Percentiles rank a stretch among this genome's conserved stretches.
phyloP scores from a whole-genome alignment of 2,113 vertebrate genomes.

The Pachypanchax playfairii region DNA sequence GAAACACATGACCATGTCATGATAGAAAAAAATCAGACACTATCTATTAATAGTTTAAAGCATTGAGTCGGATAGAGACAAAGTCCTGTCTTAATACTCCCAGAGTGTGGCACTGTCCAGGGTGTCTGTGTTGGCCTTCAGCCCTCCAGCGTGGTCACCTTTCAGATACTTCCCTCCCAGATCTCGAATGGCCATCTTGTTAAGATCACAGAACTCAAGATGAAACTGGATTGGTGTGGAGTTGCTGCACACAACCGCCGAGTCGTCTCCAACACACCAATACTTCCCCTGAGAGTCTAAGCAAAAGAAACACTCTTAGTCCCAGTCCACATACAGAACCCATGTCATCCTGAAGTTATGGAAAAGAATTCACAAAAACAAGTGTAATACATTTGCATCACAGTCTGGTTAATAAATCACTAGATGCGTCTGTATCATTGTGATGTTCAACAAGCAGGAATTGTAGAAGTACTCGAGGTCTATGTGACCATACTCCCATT shows the following conservation, averaged over 20 bases:
- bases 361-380: no score
- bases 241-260: constrained; percentile 87
- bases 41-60: constrained; percentile 48
- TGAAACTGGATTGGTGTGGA: constrained; percentile 87
- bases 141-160: constrained; percentile 93
- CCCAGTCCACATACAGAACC: background rate
- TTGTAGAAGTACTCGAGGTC: no score
- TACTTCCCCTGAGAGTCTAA: constrained; percentile 92
- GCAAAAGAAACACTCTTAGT: constrained; percentile 27
- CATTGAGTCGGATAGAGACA: constrained; percentile 14
- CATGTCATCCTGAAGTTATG: background rate
- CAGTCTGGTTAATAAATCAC: no score
- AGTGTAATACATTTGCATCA: no score
- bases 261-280: constrained; percentile 89
- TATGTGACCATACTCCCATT: background rate
- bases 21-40: constrained; percentile 6
- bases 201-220: constrained; percentile 94
- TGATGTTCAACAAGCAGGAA: no score
- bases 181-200: constrained; percentile 92
- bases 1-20: constrained; percentile 8
- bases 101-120: constrained; percentile 90
- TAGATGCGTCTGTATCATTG: no score
- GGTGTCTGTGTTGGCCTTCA: constrained; percentile 87
- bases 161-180: constrained; percentile 90
- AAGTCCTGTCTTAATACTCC: constrained; percentile 85